Evolutionary conservation across 2,113 vertebrate genomes (phyloP).

Genomic region (Dasyprocta punctata): DNA sequence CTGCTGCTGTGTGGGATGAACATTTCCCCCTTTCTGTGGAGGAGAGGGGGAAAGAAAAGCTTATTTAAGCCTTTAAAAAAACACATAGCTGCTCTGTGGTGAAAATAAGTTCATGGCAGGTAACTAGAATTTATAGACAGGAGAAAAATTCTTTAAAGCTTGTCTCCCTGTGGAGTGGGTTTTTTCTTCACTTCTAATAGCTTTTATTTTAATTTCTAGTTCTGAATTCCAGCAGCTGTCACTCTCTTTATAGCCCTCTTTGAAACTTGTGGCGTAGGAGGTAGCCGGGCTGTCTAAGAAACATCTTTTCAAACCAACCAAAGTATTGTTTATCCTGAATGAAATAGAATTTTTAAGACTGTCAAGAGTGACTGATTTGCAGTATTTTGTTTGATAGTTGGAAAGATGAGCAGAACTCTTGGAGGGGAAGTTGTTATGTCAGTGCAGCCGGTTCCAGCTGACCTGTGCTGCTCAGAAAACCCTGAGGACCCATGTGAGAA

Average conservation of each 20-base stretch:
- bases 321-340: constrained; percentile 82
- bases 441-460: not conserved
- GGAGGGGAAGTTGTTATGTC: constrained; percentile 16
- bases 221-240: constrained; percentile 79
- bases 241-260: constrained; percentile 79
- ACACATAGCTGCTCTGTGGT: constrained; percentile 54
- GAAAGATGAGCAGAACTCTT: constrained; percentile 46
- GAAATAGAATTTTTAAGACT: constrained; percentile 75
- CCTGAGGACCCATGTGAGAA: not conserved
- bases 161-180: constrained; percentile 68
- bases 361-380: constrained; percentile 77
- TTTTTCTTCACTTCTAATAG: constrained; percentile 73
- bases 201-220: constrained; percentile 82
- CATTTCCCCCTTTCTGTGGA: constrained; percentile 40
- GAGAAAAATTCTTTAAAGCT: constrained; percentile 73
- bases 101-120: constrained; percentile 82
- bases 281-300: constrained; percentile 82
- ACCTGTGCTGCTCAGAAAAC: not conserved
- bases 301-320: constrained; percentile 77
- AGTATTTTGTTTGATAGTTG: constrained; percentile 54
- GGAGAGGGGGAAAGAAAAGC: not conserved
- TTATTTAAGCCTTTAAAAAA: constrained; percentile 67
- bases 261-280: constrained; percentile 80
- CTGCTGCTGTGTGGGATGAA: constrained; percentile 73
- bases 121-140: constrained; percentile 74